A percentile compares a stretch with the other conserved stretches of the same genome.
Evolutionary conservation across 2,797 vertebrate genomes (phyloP).

Genomic region (Rhabdomys pumilio): DNA sequence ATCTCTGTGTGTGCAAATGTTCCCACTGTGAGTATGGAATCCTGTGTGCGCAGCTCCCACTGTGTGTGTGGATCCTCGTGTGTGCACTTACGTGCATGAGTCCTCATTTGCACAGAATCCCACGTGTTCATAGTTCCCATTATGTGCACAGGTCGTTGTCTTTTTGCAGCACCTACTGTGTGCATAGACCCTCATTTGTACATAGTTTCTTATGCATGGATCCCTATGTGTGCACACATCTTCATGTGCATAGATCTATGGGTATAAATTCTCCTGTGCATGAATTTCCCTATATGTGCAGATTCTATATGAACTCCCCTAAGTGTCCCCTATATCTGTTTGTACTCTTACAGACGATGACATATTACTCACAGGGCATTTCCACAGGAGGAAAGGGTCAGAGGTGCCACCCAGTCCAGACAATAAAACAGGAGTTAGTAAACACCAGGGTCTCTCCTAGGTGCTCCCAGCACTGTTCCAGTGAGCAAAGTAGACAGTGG

Average conservation of each 20-base stretch:
- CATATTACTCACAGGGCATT: accelerated
- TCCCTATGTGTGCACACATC: not conserved
- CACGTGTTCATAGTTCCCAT: not conserved
- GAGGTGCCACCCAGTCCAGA: not conserved
- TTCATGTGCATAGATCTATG: not conserved
- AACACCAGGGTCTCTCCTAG: not conserved
- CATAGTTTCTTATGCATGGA: not conserved
- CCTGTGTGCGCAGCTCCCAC: not conserved
- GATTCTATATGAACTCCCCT: not conserved
- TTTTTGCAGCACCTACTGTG: not conserved
- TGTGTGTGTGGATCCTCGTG: not conserved
- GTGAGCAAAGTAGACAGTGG: not conserved
- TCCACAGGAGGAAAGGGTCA: not conserved
- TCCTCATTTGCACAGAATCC: too few species aligned
- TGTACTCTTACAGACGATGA: not conserved
- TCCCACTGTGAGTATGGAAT: not conserved
- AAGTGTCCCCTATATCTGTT: accelerated
- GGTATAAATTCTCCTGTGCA: not conserved
- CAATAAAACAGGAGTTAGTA: not conserved
- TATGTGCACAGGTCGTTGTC: not conserved
- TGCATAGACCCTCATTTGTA: too few species aligned
- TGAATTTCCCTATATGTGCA: not conserved
- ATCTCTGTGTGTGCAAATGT: not conserved
- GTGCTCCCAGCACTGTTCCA: not conserved
- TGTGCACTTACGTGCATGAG: not conserved